Base-by-base conservation (phyloP, 1,140 invertebrate genomes). In the Drosophila fuyamai region DNA sequence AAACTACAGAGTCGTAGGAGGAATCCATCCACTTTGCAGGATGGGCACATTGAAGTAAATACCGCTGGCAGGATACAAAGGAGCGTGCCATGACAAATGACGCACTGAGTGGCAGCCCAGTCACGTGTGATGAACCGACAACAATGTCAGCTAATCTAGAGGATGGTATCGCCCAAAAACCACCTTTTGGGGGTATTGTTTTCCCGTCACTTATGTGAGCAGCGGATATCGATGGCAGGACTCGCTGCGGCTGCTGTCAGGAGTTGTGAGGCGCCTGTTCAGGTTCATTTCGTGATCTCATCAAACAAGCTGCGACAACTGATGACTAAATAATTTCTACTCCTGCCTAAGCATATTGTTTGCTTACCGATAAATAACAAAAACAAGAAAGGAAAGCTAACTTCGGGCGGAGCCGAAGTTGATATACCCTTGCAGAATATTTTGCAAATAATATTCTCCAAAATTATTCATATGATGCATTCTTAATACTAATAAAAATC, bases 71-170 rank as follows among this genome's bases (percentile, higher is more conserved):
- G 51, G 55, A 77, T 61, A 70, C 62, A 77, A 70, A 60, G 35
- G 51, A 77, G 27, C 51, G 14, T 35, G 14, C n/a, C 44, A 79
- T 89, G 84, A 89, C 84, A 84, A 86, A 86, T 89, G 84, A 84
- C 79, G 80, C 38, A 27, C 36, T 61, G 27, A 55, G 47, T 61
- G 61, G 53, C 67, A 51, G 44, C 35, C 53, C 66, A 60, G 40
- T 57, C 74, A 74, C 78, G 76, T 78, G 75, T 78, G 75, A 72
- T 67, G 63, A 60, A 70, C 63, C 62, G 47, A 58, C 59, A 66
- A 68, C 57, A 58, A 66, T 53, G 55, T 61, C 48, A 61, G 70
- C 48, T 44, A 61, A 53, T 61, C 41, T 27, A 40, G 4, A 12
- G n/a, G 29, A 32, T 32, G 29, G 38, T 41, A 32, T 14, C 50